These are phyloP conservation scores for Eudyptes chrysolophus DNA, from an alignment of 2,113 vertebrate species.

Conservation along the genomic window DNA sequence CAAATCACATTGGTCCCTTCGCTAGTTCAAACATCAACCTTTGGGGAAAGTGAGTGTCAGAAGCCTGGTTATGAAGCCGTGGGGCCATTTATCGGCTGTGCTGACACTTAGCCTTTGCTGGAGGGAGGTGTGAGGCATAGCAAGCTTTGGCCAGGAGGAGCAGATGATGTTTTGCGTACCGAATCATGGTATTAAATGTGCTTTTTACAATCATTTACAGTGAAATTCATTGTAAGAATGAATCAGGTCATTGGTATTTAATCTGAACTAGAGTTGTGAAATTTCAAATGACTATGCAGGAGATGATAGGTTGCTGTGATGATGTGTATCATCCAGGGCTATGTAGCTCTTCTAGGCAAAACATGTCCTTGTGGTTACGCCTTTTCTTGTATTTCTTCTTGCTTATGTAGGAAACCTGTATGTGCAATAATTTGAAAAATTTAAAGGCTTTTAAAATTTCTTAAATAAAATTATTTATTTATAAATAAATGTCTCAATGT, in stretches of 20 bases:
- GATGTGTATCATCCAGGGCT: neutral
- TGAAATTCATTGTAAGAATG: neutral
- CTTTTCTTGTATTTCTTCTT: neutral
- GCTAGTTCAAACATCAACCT: neutral
- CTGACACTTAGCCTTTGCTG: neutral
- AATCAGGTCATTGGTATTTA: conserved; percentile 14
- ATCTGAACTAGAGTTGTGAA: neutral
- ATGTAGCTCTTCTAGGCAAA: neutral
- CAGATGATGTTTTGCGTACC: neutral
- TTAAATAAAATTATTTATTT: neutral
- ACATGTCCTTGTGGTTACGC: neutral
- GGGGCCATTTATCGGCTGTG: neutral
- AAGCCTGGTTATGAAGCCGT: neutral
- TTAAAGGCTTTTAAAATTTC: neutral
- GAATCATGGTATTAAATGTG: neutral
- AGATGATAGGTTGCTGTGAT: neutral
- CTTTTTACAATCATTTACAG: neutral
- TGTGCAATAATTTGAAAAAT: neutral
- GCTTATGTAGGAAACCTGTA: neutral
- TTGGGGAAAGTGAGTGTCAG: neutral
- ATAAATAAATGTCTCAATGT: neutral
- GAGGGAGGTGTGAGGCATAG: neutral
- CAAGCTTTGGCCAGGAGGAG: neutral
- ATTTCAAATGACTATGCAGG: neutral
- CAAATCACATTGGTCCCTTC: neutral